Evolutionary conservation across 1,140 invertebrate genomes (phyloP), one percentile per base, ranked within the genome.

Genomic region (Teleogryllus occipitalis): DNA sequence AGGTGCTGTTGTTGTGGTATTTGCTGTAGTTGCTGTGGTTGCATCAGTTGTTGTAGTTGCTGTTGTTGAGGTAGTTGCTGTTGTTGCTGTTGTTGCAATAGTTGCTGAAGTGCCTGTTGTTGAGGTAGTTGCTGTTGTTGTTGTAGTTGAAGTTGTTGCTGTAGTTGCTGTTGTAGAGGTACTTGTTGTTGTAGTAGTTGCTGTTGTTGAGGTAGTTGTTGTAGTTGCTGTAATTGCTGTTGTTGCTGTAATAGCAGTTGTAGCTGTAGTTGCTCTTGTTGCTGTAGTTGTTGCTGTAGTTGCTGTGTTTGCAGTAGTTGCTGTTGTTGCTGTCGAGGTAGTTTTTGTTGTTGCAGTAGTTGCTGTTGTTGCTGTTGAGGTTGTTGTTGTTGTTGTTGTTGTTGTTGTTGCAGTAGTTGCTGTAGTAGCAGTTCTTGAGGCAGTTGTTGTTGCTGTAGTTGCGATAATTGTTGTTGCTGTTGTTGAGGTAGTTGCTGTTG

Each of bases 31-130:
- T 54, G 46, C 2, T 0, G 46, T 8, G 47, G 79, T 7, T 54
- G 79, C 7, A 46, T 12, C 15, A 47, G 75, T 80, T 83, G 83
- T 18, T 83, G 82, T 8, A 79, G 77, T 49, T 81, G 82, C 54
- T 82, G 83, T 83, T 0, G 83, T 85, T 3, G 83, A n/a, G n/a
- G n/a, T n/a, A n/a, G n/a, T n/a, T n/a, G n/a, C n/a, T n/a, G n/a
- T n/a, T n/a, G n/a, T n/a, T n/a, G n/a, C n/a, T n/a, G n/a, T n/a
- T n/a, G n/a, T n/a, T n/a, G n/a, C n/a, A n/a, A n/a, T n/a, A n/a
- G n/a, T n/a, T n/a, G n/a, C n/a, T n/a, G n/a, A 82, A 77, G 85
- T 83, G 1, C 84, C 86, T 5, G 84, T 84, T 77, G 84, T 83
- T 8, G 83, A 84, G 12, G 80, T 81, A 77, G 81, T 82, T 47